phyloP scores from a whole-genome alignment of 37 sponge, comb jelly and placozoan species.

The Halisarca cf. caerulea region DNA sequence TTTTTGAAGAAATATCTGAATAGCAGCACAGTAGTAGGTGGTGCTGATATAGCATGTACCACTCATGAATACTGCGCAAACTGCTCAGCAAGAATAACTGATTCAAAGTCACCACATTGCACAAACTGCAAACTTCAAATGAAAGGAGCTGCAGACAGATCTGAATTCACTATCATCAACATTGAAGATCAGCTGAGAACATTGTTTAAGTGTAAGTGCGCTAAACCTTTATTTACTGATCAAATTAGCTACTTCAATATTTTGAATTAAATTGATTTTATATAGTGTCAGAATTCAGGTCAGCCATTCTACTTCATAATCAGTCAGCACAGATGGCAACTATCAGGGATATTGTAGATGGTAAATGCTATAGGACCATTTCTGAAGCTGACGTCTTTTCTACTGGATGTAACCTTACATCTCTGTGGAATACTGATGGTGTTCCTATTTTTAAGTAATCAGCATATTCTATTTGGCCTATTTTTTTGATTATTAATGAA shows the following conservation, averaged over 20 bases:
- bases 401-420: conserved; percentile 14
- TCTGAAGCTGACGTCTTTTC: conserved; percentile 29
- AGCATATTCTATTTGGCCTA: conserved; percentile 50
- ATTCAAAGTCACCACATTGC: too few relatives aligned
- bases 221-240: too few relatives aligned
- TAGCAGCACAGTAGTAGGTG: background rate
- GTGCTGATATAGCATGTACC: background rate
- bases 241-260: too few relatives aligned
- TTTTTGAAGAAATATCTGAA: conserved; percentile 15
- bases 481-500: conserved; percentile 53
- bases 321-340: too few relatives aligned
- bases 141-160: background rate
- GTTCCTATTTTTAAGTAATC: conserved; percentile 42
- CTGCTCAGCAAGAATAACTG: too few relatives aligned
- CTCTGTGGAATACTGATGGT: conserved; percentile 54
- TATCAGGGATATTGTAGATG: background rate
- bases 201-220: background rate
- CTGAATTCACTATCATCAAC: conserved; percentile 29
- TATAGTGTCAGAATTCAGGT: too few relatives aligned
- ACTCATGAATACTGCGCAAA: conserved; percentile 26
- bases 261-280: too few relatives aligned
- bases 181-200: conserved; percentile 33
- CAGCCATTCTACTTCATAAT: too few relatives aligned
- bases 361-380: conserved; percentile 25
- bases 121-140: too few relatives aligned